Percentiles rank a stretch among this genome's conserved stretches.
Evolutionary conservation across 2,888 invertebrate species (phyloP).

Genomic region (Campaea margaritaria): DNA sequence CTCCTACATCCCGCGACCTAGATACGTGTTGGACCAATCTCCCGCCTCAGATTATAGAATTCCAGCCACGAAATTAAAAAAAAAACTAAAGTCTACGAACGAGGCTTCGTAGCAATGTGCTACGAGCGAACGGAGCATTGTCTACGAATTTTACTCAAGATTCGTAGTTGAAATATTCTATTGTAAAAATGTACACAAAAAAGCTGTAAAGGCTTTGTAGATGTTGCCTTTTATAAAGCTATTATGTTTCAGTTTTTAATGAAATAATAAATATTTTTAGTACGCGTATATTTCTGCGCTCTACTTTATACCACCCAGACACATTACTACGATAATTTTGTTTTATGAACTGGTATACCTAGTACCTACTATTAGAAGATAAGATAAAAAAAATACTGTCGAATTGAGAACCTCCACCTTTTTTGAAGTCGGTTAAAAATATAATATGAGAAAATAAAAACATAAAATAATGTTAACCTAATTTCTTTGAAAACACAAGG

Average conservation of each 20-base stretch:
- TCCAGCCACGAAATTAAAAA: conserved; percentile 36
- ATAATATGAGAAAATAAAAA: neutral
- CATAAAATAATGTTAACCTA: neutral
- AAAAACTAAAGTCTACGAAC: conserved; percentile 14
- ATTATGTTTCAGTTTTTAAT: conserved; percentile 17
- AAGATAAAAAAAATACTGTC: neutral
- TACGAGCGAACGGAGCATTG: conserved; percentile 17
- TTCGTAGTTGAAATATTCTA: conserved; percentile 3
- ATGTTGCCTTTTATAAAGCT: conserved; percentile 16
- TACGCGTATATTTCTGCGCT: conserved; percentile 12
- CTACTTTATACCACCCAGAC: conserved; percentile 18
- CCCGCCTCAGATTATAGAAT: conserved; percentile 38
- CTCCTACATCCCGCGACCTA: conserved; percentile 61
- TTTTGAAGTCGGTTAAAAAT: no score
- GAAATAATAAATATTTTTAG: conserved; percentile 27
- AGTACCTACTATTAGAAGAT: neutral
- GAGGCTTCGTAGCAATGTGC: conserved; percentile 22
- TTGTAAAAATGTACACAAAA: conserved; percentile 2
- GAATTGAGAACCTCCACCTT: no score
- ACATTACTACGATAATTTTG: conserved; percentile 27
- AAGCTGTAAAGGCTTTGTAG: conserved; percentile 6
- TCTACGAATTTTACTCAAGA: conserved; percentile 13
- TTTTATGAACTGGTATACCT: conserved; percentile 16
- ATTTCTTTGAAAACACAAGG: neutral
- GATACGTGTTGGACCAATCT: conserved; percentile 57